These are phyloP conservation scores for Peromyscus leucopus DNA, from an alignment of 2,113 vertebrate species.

Conservation along the genomic window DNA sequence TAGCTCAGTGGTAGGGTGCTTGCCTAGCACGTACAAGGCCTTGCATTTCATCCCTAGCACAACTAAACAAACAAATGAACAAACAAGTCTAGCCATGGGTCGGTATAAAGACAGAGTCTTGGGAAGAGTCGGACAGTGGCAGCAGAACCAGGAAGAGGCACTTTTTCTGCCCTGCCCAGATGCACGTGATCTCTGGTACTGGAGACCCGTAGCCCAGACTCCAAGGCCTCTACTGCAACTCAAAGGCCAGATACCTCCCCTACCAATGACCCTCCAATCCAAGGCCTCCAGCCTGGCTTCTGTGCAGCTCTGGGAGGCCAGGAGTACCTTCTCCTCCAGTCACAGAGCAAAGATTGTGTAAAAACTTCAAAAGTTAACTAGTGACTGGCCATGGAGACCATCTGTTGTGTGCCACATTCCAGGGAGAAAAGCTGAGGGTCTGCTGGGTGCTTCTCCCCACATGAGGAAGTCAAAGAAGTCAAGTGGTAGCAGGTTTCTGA, in stretches of 20 bases:
- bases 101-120: background rate
- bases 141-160: background rate
- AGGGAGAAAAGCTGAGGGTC: background rate
- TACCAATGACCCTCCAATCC: background rate
- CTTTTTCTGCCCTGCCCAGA: background rate
- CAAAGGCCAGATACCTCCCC: background rate
- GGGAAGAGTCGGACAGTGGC: background rate
- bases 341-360: background rate
- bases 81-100: background rate
- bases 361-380: slow-evolving; percentile 61
- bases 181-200: accelerated
- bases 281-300: background rate
- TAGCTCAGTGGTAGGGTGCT: background rate
- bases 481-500: background rate
- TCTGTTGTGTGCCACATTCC: background rate
- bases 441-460: background rate
- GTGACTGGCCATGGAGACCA: slow-evolving; percentile 2
- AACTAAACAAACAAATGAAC: background rate
- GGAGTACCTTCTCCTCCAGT: background rate
- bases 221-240: background rate
- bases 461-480: background rate
- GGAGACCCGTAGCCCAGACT: background rate
- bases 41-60: background rate
- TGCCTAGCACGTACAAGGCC: background rate
- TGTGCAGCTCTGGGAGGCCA: background rate